Evolutionary conservation across 2,113 vertebrate genomes (phyloP).

Genomic region (Pleuronectes platessa): DNA sequence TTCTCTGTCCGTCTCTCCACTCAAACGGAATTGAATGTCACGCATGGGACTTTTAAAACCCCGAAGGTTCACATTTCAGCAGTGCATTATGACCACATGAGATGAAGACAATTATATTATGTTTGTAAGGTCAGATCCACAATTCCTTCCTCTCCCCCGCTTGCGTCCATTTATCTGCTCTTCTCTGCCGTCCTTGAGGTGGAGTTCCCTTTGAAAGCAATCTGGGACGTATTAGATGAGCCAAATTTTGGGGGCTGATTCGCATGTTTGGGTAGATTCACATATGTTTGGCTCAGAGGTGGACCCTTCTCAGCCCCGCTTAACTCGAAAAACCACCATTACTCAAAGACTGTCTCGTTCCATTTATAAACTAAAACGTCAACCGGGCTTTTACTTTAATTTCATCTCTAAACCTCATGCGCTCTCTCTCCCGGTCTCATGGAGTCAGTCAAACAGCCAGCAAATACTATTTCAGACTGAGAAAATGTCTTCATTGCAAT

Average conservation of each 20-base stretch:
- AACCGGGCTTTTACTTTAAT: conserved; percentile 58
- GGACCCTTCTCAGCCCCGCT: conserved; percentile 38
- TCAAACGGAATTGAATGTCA: conserved; percentile 64
- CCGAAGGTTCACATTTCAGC: conserved; percentile 47
- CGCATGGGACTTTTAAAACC: conserved; percentile 54
- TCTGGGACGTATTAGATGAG: conserved; percentile 58
- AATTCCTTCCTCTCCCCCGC: conserved; percentile 7
- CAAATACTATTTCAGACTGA: conserved; percentile 53
- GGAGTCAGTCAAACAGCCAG: conserved; percentile 49
- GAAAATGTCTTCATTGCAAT: conserved; percentile 47
- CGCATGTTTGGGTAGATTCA: conserved; percentile 46
- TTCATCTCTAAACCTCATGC: conserved; percentile 47
- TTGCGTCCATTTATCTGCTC: conserved; percentile 29
- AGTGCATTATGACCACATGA: conserved; percentile 56
- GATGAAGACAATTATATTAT: conserved; percentile 52
- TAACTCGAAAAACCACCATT: conserved; percentile 58
- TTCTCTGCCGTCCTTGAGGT: conserved; percentile 36
- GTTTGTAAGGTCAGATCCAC: conserved; percentile 46
- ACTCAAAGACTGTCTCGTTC: conserved; percentile 60
- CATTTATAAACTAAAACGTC: conserved; percentile 62
- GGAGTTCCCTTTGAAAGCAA: conserved; percentile 53
- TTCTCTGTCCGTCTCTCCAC: conserved; percentile 34
- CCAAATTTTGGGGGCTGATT: conserved; percentile 27
- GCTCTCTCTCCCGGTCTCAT: conserved; percentile 44
- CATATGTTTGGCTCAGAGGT: conserved; percentile 56